Evolutionary conservation across 2,113 vertebrate species (phyloP).

Genomic region (Chelonoidis abingdonii): DNA sequence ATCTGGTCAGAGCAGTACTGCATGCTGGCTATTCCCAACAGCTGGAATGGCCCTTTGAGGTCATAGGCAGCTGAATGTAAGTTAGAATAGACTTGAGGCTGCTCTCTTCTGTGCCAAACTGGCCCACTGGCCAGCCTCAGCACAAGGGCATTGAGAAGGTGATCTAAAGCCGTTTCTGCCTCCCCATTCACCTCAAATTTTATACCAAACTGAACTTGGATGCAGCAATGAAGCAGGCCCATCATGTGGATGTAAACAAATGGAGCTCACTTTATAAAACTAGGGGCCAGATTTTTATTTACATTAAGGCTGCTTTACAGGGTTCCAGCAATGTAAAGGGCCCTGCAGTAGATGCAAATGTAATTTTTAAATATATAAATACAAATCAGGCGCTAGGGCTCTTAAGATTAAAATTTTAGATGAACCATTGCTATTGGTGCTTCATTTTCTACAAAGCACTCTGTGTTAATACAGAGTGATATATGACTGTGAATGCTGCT

Average conservation of each 20-base stretch:
- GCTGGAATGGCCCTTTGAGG: background rate
- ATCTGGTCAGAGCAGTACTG: background rate
- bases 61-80: background rate
- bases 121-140: background rate
- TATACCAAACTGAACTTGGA: background rate
- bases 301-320: background rate
- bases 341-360: conserved; percentile 17
- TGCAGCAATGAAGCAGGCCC: background rate
- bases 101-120: background rate
- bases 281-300: background rate
- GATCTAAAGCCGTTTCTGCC: background rate
- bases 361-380: conserved; percentile 3
- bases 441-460: conserved; percentile 45
- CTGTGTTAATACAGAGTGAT: conserved; percentile 28
- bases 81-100: no score
- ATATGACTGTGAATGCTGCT: conserved; percentile 46
- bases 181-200: background rate
- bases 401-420: conserved; percentile 1
- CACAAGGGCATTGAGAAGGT: background rate
- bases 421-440: background rate
- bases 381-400: background rate
- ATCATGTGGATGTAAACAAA: conserved; percentile 5
- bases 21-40: background rate
- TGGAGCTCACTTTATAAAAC: background rate
- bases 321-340: background rate